These are phyloP conservation scores for Rhabdornis inornatus DNA, from an alignment of 2,113 vertebrate genomes.

Conservation along the genomic window DNA sequence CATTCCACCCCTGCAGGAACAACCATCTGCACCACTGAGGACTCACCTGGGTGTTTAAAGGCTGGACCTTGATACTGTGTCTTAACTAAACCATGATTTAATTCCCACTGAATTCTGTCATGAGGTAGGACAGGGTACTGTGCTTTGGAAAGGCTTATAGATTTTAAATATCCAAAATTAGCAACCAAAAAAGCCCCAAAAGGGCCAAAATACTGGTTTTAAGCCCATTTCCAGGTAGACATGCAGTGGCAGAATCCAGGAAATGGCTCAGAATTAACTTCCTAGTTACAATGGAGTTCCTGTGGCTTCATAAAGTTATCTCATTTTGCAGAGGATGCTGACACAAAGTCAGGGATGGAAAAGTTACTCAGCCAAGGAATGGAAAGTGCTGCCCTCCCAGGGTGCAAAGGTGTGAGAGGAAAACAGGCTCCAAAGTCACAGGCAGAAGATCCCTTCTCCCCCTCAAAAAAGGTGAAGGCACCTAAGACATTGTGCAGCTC, in stretches of 20 bases:
- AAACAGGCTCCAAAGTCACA: not conserved
- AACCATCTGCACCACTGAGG: accelerated
- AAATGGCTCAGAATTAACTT: accelerated
- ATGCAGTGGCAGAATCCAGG: accelerated
- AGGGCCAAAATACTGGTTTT: not conserved
- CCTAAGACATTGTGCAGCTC: not conserved
- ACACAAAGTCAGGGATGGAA: not conserved
- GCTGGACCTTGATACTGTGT: accelerated
- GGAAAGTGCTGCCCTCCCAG: not conserved
- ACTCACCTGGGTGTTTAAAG: not conserved
- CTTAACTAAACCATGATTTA: not conserved
- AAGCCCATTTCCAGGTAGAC: not conserved
- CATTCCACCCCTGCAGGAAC: not conserved
- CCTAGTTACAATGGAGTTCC: accelerated
- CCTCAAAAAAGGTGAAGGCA: not conserved
- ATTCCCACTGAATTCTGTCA: not conserved
- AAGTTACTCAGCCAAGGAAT: not conserved
- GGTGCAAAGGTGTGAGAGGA: not conserved
- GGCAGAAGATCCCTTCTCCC: not conserved
- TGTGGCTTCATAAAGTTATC: not conserved
- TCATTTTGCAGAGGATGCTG: not conserved
- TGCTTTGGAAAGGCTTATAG: not conserved
- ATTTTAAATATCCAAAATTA: not conserved
- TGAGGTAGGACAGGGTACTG: not conserved
- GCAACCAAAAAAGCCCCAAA: accelerated